Conservation (phyloP, 2,888 invertebrate species). For the Syrphus vitripennis region DNA sequence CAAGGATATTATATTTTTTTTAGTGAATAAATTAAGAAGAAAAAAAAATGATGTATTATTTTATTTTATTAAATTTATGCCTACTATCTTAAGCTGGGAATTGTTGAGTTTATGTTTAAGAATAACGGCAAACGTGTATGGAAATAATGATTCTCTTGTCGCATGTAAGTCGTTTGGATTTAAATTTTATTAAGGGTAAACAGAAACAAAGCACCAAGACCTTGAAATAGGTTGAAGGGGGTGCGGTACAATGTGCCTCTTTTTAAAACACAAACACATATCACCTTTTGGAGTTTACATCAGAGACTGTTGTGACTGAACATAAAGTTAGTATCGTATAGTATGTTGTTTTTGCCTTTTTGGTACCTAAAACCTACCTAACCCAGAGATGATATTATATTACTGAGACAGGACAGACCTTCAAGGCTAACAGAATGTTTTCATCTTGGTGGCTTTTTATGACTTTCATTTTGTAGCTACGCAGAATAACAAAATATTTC, state of each 20-base stretch:
- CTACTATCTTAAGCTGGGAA: not conserved
- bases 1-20: not conserved
- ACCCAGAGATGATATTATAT: too few relatives aligned
- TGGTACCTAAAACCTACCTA: too few relatives aligned
- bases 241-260: not conserved
- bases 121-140: not conserved
- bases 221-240: not conserved
- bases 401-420: too few relatives aligned
- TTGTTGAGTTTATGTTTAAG: not conserved
- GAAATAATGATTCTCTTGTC: slow-evolving; percentile 8
- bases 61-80: not conserved
- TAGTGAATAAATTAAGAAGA: slow-evolving; percentile 14
- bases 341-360: too few relatives aligned
- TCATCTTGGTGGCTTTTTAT: too few relatives aligned
- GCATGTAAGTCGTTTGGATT: slow-evolving; percentile 19
- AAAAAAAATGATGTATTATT: not conserved
- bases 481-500: too few relatives aligned
- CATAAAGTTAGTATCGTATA: too few relatives aligned
- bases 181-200: slow-evolving; percentile 19
- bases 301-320: not conserved
- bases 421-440: too few relatives aligned
- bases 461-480: too few relatives aligned
- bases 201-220: not conserved
- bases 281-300: not conserved
- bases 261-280: not conserved